phyloP scores from a whole-genome alignment of 2,888 invertebrate species.

The Anthophora plumipes region DNA sequence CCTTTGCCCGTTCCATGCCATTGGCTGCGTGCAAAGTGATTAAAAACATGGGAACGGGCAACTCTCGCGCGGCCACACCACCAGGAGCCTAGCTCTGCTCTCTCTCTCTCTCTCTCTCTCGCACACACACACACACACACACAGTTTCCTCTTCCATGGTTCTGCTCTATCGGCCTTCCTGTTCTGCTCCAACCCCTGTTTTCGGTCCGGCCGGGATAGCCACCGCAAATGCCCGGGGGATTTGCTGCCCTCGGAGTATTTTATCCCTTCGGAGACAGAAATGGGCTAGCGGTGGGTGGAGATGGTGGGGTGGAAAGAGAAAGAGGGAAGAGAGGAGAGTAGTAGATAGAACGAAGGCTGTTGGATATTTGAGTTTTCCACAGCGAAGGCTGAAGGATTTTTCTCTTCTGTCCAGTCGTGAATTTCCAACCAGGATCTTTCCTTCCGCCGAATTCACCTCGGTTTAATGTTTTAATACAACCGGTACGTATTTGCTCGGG shows the following conservation, averaged over 20 bases:
- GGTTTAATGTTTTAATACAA: slow-evolving; percentile 42
- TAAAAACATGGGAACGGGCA: slow-evolving; percentile 76
- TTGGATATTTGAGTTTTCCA: slow-evolving; percentile 57
- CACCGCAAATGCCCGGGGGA: slow-evolving; percentile 78
- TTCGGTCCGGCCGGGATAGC: slow-evolving; percentile 64
- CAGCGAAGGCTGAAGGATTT: slow-evolving; percentile 18
- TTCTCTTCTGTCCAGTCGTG: not conserved
- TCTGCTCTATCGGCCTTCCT: slow-evolving; percentile 55
- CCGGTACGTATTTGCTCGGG: no score
- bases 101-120: slow-evolving; percentile 44
- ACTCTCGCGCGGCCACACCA: slow-evolving; percentile 59
- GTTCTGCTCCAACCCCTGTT: slow-evolving; percentile 60
- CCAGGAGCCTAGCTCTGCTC: slow-evolving; percentile 42
- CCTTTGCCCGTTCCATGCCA: slow-evolving; percentile 67
- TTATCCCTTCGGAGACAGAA: slow-evolving; percentile 67
- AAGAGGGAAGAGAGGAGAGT: no score
- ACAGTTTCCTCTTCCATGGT: slow-evolving; percentile 55
- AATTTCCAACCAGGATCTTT: slow-evolving; percentile 25
- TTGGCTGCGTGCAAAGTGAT: slow-evolving; percentile 80
- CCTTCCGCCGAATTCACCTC: slow-evolving; percentile 23
- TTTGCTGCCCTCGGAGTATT: slow-evolving; percentile 70
- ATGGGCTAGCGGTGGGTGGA: slow-evolving; percentile 29
- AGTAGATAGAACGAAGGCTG: slow-evolving; percentile 21
- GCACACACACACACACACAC: no score
- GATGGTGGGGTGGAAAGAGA: not conserved